These are phyloP conservation scores for Arrhopalites spinosus DNA, from an alignment of 2,888 invertebrate species.

Conservation along the genomic window DNA sequence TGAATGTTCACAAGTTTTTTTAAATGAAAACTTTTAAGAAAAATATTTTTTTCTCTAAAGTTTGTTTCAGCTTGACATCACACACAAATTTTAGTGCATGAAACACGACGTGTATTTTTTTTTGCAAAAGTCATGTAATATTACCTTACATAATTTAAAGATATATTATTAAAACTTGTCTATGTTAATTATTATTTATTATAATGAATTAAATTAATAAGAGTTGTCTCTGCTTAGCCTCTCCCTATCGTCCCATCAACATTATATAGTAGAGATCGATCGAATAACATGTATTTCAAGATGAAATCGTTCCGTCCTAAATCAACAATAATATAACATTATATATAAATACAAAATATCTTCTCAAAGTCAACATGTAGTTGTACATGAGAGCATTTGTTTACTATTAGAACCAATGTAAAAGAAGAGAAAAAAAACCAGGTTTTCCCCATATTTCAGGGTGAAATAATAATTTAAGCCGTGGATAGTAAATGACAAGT, in stretches of 20 bases:
- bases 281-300: not conserved
- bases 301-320: not conserved
- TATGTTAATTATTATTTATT: not conserved
- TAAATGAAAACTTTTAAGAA: too few relatives aligned
- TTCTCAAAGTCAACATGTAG: not conserved
- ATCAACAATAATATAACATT: not conserved
- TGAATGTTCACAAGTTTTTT: too few relatives aligned
- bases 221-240: too few relatives aligned
- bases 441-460: too few relatives aligned
- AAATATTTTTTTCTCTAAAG: too few relatives aligned
- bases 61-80: too few relatives aligned
- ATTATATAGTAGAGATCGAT: not conserved
- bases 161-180: not conserved
- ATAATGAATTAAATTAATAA: too few relatives aligned
- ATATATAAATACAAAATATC: not conserved
- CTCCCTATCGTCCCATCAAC: not conserved
- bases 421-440: not conserved
- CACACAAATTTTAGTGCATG: too few relatives aligned
- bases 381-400: not conserved
- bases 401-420: not conserved
- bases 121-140: not conserved
- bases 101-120: too few relatives aligned
- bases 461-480: too few relatives aligned
- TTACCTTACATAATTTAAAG: not conserved
- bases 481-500: too few relatives aligned